Evolutionary conservation across 2,888 invertebrate species (phyloP).

Genomic region (Laothoe populi): DNA sequence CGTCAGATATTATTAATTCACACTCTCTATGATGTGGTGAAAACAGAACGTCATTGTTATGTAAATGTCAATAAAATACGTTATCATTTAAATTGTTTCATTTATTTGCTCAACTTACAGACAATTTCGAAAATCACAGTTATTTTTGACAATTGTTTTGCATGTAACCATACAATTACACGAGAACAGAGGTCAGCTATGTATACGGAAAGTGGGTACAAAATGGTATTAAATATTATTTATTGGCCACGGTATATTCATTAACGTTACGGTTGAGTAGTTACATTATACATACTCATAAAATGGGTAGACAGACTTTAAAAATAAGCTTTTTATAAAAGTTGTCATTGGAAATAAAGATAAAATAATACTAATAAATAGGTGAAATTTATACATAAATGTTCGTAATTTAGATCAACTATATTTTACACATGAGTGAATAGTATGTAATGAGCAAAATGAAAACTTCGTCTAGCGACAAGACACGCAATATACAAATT

Average conservation of each 20-base stretch:
- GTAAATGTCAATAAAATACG: slow-evolving; percentile 24
- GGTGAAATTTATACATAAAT: slow-evolving; percentile 43
- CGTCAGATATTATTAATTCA: too few relatives aligned
- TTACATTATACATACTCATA: slow-evolving; percentile 64
- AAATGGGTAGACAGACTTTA: slow-evolving; percentile 57
- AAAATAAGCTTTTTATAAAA: slow-evolving; percentile 36
- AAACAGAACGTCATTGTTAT: background rate
- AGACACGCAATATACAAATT: slow-evolving; percentile 54
- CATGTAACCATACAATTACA: slow-evolving; percentile 79
- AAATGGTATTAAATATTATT: slow-evolving; percentile 80
- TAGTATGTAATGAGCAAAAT: slow-evolving; percentile 61
- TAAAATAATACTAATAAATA: slow-evolving; percentile 45
- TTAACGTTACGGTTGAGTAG: slow-evolving; percentile 66
- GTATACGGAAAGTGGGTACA: slow-evolving; percentile 81
- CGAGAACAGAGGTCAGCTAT: slow-evolving; percentile 74
- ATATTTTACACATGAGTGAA: slow-evolving; percentile 45
- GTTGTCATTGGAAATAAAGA: slow-evolving; percentile 45
- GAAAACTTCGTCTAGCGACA: slow-evolving; percentile 50
- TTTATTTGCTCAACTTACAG: slow-evolving; percentile 85
- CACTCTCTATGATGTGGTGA: background rate
- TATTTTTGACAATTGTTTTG: slow-evolving; percentile 81
- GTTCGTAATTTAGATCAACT: slow-evolving; percentile 41
- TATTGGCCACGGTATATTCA: slow-evolving; percentile 82
- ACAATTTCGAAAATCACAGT: slow-evolving; percentile 85
- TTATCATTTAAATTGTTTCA: slow-evolving; percentile 71